phyloP scores from a whole-genome alignment of 2,888 invertebrate genomes.

The Ischnus inquisitorius region DNA sequence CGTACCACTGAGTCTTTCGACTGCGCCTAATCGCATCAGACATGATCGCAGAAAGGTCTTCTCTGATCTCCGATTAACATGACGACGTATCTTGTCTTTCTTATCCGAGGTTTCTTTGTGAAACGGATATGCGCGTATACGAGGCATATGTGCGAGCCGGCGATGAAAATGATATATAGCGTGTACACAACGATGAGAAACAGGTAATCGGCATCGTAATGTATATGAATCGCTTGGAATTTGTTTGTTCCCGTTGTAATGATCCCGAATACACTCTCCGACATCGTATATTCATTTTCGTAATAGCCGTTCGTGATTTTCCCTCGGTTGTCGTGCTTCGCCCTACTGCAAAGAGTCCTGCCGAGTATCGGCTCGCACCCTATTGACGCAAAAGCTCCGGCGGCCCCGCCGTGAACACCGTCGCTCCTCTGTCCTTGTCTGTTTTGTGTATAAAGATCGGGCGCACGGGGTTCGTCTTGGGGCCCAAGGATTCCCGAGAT shows the following conservation, averaged over 20 bases:
- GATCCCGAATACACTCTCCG: background rate
- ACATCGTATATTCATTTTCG: slow-evolving; percentile 62
- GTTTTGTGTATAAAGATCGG: slow-evolving; percentile 35
- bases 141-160: too few species aligned
- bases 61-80: slow-evolving; percentile 62
- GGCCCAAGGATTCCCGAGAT: slow-evolving; percentile 70
- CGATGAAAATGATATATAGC: too few species aligned
- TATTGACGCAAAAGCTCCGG: slow-evolving; percentile 56
- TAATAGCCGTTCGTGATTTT: slow-evolving; percentile 53
- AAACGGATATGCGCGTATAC: too few species aligned
- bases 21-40: slow-evolving; percentile 62
- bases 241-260: slow-evolving; percentile 3
- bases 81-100: slow-evolving; percentile 17
- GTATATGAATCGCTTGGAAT: background rate
- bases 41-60: slow-evolving; percentile 35
- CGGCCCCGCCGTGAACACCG: background rate
- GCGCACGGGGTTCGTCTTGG: slow-evolving; percentile 49
- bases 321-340: slow-evolving; percentile 43
- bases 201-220: too few species aligned
- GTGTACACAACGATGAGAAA: too few species aligned
- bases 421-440: slow-evolving; percentile 21
- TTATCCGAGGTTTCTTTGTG: background rate
- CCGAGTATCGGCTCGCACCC: slow-evolving; percentile 35
- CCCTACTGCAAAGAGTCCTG: slow-evolving; percentile 20
- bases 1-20: slow-evolving; percentile 35